Evolutionary conservation across 2,797 vertebrate genomes (phyloP).

Genomic region (Oceanodroma leucorhoa): DNA sequence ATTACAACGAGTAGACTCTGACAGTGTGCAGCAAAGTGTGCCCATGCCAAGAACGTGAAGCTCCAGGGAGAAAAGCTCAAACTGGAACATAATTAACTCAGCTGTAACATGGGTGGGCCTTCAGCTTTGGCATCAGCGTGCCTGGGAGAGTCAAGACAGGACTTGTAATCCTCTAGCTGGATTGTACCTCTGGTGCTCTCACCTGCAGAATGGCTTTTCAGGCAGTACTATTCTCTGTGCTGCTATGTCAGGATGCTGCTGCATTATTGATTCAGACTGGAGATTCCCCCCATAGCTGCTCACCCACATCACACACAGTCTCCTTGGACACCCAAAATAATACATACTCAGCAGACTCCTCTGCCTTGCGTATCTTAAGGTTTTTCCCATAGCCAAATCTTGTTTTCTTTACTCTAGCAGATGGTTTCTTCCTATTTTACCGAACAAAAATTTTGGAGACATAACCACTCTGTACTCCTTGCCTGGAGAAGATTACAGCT

Average conservation of each 20-base stretch:
- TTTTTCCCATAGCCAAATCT: background rate
- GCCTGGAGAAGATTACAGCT: background rate
- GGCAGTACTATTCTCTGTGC: background rate
- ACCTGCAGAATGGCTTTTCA: background rate
- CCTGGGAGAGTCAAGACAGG: background rate
- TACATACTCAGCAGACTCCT: background rate
- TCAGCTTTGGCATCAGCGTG: background rate
- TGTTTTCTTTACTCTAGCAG: background rate
- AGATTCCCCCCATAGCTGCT: background rate
- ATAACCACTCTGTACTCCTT: background rate
- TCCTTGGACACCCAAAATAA: background rate
- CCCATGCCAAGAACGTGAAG: fast-evolving
- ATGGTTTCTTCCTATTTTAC: background rate
- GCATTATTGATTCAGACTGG: background rate
- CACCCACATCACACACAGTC: background rate
- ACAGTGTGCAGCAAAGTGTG: background rate
- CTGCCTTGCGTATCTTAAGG: background rate
- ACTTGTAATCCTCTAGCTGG: background rate
- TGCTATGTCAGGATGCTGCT: background rate
- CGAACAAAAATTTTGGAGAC: background rate
- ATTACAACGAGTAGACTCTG: background rate
- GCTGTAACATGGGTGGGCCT: background rate
- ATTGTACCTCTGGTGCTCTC: background rate
- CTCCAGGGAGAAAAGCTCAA: background rate
- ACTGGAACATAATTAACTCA: background rate